Evolutionary conservation across 2,888 invertebrate species (phyloP).

Genomic region (Rhorus exstirpatorius): DNA sequence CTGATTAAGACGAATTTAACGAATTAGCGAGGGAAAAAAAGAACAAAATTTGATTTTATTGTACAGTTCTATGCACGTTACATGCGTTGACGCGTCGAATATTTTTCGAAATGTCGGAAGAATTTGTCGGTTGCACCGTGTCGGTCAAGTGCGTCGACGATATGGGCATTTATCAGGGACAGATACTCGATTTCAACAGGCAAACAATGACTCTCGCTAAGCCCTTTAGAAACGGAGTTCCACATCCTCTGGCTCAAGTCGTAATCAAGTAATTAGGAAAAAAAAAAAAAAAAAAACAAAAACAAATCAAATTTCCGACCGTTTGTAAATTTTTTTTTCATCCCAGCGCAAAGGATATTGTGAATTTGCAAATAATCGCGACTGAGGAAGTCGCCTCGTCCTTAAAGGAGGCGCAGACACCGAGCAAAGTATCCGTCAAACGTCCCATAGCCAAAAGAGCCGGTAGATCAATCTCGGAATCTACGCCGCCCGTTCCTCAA

Average conservation of each 20-base stretch:
- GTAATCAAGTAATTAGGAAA: conserved; percentile 87
- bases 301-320: too few species aligned
- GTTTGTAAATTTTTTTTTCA: conserved; percentile 66
- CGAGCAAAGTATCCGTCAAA: conserved; percentile 87
- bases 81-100: too few species aligned
- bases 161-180: conserved; percentile 93
- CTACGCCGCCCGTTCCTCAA: conserved; percentile 78
- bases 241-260: conserved; percentile 88
- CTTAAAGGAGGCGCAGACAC: conserved; percentile 82
- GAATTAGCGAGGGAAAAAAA: too few species aligned
- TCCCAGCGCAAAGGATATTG: conserved; percentile 91
- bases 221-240: conserved; percentile 94
- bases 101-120: conserved; percentile 80
- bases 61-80: too few species aligned
- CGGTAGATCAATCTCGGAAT: conserved; percentile 86
- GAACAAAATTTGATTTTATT: neutral
- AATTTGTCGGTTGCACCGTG: conserved; percentile 91
- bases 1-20: too few species aligned
- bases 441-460: conserved; percentile 87
- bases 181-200: conserved; percentile 91
- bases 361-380: conserved; percentile 92
- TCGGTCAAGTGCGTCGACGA: conserved; percentile 93
- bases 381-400: conserved; percentile 86
- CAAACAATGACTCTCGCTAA: conserved; percentile 91
- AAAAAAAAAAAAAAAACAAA: neutral